Conservation (phyloP, 2,888 invertebrate genomes). For the Zele albiditarsus region DNA sequence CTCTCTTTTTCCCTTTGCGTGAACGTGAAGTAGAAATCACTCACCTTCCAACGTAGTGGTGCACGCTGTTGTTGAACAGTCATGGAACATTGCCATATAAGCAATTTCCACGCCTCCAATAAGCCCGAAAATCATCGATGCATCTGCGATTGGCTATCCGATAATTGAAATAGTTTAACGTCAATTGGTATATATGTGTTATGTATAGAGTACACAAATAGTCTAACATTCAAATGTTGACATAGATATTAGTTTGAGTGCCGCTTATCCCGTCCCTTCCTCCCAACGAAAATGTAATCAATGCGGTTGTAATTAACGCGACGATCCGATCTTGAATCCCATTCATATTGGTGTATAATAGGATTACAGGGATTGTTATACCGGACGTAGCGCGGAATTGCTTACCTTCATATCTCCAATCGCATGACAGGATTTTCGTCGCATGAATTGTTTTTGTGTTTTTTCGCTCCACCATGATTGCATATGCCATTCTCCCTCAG, state of each 20-base stretch:
- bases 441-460: constrained; percentile 48
- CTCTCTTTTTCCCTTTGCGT: not conserved
- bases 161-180: constrained; percentile 35
- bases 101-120: constrained; percentile 43
- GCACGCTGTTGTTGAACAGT: not conserved
- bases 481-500: constrained; percentile 40
- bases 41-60: constrained; percentile 44
- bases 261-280: constrained; percentile 17
- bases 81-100: constrained; percentile 46
- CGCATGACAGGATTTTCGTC: constrained; percentile 44
- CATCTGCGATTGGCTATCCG: constrained; percentile 25
- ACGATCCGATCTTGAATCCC: constrained; percentile 38
- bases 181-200: constrained; percentile 4
- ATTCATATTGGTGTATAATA: constrained; percentile 40
- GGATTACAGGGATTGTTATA: constrained; percentile 41
- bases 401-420: constrained; percentile 46
- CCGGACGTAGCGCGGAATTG: constrained; percentile 32
- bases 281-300: constrained; percentile 31
- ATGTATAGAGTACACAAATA: constrained; percentile 25
- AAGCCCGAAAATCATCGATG: constrained; percentile 14
- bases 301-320: constrained; percentile 41
- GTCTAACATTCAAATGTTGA: constrained; percentile 36
- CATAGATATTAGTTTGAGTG: constrained; percentile 38
- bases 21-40: not conserved
- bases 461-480: constrained; percentile 50